Base-by-base conservation (phyloP, 2,888 invertebrate genomes). In the Drosophila cracens region DNA sequence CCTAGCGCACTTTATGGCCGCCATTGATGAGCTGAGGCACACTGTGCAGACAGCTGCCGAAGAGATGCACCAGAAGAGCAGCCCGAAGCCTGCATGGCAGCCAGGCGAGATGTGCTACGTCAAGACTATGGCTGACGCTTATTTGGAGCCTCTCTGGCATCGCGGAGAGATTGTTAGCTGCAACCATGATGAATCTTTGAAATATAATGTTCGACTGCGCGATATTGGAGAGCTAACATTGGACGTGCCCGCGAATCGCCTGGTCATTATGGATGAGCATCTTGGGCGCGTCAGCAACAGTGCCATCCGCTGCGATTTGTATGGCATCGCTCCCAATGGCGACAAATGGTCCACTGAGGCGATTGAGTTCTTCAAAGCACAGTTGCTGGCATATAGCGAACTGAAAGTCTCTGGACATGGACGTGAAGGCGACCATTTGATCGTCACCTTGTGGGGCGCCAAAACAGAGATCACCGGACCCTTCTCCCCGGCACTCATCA, bases 241-340 rank as follows among this genome's bases (percentile, higher is more conserved):
- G 4, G 48, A 27, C 13, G 63, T 87, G 2, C 8, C 29, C 3
- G 5, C 11, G 94, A 95, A 76, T 93, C 92, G 1, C 93, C 96
- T 18, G 89, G 92, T 0, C 59, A 87, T 0, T 2, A 93, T 96
- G 6, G 90, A 94, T 16, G 82, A 93, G 0, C 91, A 94, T 11
- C 96, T 96, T 74, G 87, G 92, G 10, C 90, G 92, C 0, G 91
- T 94, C 1, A 94, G 94, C 0, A 94, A 95, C 69, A 95, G 95
- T 0, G 95, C 95, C 0, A 93, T 95, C 29, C 95, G 94, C 77
- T 96, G 97, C 74, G 95, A 96, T 89, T 91, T 98, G 58, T 95
- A 94, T 2, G 96, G 96, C 27, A 94, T 97, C 13, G 92, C 93
- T 31, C 96, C 97, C 0, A 96, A 96, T 0, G 96, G 96, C 0